These are phyloP conservation scores for Cephalopterus ornatus DNA, from an alignment of 2,113 vertebrate species.

Conservation along the genomic window DNA sequence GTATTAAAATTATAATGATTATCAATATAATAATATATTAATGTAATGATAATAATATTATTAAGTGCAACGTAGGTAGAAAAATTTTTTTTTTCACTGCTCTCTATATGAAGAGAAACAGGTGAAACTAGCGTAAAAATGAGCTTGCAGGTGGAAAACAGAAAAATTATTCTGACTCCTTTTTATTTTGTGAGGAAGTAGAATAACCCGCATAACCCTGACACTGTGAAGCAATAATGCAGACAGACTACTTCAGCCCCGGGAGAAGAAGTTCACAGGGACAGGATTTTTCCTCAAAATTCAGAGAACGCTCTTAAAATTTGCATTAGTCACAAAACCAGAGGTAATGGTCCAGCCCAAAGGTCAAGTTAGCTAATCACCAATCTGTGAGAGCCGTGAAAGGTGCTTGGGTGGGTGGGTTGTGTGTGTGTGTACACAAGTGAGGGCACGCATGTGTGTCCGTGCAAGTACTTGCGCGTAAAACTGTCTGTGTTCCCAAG, in stretches of 20 bases:
- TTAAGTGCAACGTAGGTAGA: background rate
- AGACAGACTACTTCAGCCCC: background rate
- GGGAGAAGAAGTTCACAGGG: background rate
- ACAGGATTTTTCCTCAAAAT: background rate
- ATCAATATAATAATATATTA: background rate
- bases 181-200: background rate
- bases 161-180: background rate
- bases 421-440: fast-evolving
- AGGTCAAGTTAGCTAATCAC: background rate
- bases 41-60: background rate
- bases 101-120: background rate
- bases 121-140: background rate
- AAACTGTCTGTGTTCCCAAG: background rate
- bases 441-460: background rate
- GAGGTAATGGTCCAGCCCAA: background rate
- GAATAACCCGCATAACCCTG: background rate
- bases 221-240: background rate
- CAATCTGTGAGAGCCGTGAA: background rate
- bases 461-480: no score
- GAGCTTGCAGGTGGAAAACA: background rate
- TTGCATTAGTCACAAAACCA: background rate
- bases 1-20: background rate
- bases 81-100: background rate
- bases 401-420: background rate
- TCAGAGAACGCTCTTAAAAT: background rate